Conservation (phyloP, 2,113 vertebrate genomes). For the Mastomys coucha region DNA sequence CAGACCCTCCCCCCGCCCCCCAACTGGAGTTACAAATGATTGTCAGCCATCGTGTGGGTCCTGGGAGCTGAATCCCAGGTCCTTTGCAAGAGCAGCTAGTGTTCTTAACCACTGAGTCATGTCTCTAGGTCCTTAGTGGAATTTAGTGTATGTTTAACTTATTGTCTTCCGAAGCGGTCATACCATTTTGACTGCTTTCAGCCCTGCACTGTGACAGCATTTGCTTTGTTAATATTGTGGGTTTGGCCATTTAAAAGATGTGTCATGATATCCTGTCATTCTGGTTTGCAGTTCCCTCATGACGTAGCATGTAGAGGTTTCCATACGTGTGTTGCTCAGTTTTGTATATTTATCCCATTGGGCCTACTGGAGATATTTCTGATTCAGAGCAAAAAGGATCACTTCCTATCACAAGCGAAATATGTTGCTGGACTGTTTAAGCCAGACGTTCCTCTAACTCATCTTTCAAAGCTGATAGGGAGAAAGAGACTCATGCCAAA, state of each 20-base stretch:
- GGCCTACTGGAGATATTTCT: slow-evolving; percentile 7
- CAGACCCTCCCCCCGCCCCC: background rate
- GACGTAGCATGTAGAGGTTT: background rate
- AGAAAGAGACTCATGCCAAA: background rate
- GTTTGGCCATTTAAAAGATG: no score
- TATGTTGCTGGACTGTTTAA: background rate
- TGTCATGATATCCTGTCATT: background rate
- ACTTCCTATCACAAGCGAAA: background rate
- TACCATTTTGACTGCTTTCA: background rate
- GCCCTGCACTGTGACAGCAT: background rate
- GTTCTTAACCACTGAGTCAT: background rate
- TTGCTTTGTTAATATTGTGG: background rate
- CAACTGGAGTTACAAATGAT: background rate
- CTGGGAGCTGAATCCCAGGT: background rate
- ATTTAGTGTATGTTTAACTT: background rate
- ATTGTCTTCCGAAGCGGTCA: background rate
- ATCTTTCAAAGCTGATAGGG: slow-evolving; percentile 9
- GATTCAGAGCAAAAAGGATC: background rate
- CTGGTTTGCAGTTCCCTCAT: background rate
- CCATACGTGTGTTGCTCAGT: background rate
- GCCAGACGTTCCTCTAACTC: slow-evolving; percentile 5
- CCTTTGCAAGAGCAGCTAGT: background rate
- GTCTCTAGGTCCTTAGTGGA: background rate
- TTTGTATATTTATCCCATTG: background rate
- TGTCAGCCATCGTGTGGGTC: background rate